A percentile compares a stretch with the other conserved stretches of the same genome.
Evolutionary conservation across 2,888 invertebrate genomes (phyloP).

Genomic region (Andricus quercusramuli): DNA sequence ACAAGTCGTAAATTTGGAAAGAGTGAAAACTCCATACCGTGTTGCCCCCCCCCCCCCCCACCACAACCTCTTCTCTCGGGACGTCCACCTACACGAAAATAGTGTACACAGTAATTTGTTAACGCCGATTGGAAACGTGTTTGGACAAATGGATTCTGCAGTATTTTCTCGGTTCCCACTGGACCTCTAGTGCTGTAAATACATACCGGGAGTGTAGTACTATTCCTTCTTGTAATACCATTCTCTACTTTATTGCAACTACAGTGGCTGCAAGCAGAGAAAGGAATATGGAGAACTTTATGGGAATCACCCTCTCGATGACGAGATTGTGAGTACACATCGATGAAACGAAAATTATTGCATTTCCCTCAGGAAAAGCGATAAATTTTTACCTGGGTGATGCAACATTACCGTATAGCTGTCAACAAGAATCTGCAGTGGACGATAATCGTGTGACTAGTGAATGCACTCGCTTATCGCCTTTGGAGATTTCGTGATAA

Average conservation of each 20-base stretch:
- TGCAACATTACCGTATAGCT: not conserved
- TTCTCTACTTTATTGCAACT: slow-evolving; percentile 44
- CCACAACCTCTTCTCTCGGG: not conserved
- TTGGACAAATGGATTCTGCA: slow-evolving; percentile 38
- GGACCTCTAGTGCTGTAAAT: slow-evolving; percentile 31
- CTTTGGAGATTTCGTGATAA: not conserved
- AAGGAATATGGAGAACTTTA: slow-evolving; percentile 47
- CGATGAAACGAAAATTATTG: slow-evolving; percentile 40
- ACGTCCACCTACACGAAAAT: slow-evolving; percentile 28
- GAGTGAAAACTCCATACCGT: slow-evolving; percentile 19
- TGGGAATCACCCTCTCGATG: slow-evolving; percentile 39
- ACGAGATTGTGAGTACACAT: slow-evolving; percentile 31
- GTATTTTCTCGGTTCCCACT: slow-evolving; percentile 38
- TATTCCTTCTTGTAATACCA: slow-evolving; percentile 46
- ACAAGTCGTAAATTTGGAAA: slow-evolving; percentile 29
- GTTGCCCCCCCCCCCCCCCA: not conserved
- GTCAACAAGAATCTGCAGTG: not conserved
- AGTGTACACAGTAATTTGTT: slow-evolving; percentile 40
- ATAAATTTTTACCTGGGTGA: not conserved
- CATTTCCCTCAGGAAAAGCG: slow-evolving; percentile 12
- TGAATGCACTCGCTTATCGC: not conserved
- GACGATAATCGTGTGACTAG: not conserved
- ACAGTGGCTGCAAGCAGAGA: slow-evolving; percentile 36
- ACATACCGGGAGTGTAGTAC: slow-evolving; percentile 39
- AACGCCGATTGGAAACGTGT: slow-evolving; percentile 42